phyloP scores from a whole-genome alignment of 2,888 invertebrate genomes.

The Cybosia mesomella region DNA sequence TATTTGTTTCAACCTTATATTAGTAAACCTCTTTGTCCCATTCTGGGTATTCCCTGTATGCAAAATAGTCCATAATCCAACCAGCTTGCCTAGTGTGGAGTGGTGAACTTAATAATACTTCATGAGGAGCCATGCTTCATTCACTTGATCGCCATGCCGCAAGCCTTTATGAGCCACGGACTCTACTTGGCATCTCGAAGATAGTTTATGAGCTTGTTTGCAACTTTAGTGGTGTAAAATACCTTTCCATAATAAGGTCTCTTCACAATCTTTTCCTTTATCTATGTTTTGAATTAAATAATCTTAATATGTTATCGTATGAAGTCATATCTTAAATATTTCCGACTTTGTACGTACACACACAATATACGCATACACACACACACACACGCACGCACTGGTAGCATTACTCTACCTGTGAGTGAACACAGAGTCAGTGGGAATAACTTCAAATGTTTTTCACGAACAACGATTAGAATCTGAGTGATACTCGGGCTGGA shows the following conservation, averaged over 20 bases:
- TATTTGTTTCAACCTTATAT: too few relatives aligned
- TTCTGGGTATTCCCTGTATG: background rate
- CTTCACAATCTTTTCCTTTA: background rate
- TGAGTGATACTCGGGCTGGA: background rate
- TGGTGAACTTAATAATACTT: background rate
- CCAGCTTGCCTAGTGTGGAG: background rate
- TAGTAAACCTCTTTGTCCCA: background rate
- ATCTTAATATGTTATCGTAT: background rate
- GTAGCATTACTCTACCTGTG: background rate
- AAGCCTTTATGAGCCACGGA: too few relatives aligned
- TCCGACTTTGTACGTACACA: background rate
- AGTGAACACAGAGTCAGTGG: background rate
- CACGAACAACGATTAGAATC: background rate
- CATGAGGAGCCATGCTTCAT: background rate
- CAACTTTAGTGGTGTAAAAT: background rate
- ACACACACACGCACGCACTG: background rate
- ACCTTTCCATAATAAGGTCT: background rate
- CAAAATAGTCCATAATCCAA: background rate
- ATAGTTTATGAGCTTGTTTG: background rate
- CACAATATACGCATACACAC: background rate
- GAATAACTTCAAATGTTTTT: background rate
- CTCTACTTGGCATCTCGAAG: background rate
- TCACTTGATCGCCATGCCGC: too few relatives aligned
- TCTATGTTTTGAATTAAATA: background rate
- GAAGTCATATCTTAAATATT: background rate